phyloP scores from a whole-genome alignment of 2,113 vertebrate species.

The Cryptotis parvus region DNA sequence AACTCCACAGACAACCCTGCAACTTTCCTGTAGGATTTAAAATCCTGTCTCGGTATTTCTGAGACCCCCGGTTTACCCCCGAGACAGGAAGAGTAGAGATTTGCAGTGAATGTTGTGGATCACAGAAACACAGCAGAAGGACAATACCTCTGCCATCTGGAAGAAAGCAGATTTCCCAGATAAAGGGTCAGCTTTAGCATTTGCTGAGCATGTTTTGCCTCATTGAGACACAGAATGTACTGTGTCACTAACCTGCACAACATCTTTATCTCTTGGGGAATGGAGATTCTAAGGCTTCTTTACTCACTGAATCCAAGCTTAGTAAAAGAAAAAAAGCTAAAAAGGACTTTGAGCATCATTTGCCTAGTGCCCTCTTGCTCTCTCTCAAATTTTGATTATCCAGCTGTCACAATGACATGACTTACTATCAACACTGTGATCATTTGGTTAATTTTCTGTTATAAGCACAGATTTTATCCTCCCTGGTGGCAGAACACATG shows the following conservation, averaged over 20 bases:
- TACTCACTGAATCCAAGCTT: not conserved
- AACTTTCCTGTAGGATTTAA: not conserved
- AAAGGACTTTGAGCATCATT: rapidly evolving
- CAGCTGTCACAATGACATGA: not conserved
- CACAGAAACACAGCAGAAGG: not conserved
- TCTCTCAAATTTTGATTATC: not conserved
- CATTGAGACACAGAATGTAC: not conserved
- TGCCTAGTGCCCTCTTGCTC: not conserved
- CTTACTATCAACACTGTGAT: not conserved
- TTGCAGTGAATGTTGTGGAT: not conserved
- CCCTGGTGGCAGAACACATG: not conserved
- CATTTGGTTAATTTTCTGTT: not conserved
- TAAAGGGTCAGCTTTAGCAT: not conserved
- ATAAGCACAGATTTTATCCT: not conserved
- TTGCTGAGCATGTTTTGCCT: not conserved
- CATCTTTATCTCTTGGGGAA: rapidly evolving
- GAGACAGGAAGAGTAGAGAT: not conserved
- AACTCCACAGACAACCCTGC: no score
- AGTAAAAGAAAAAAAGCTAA: not conserved
- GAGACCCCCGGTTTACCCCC: no score
- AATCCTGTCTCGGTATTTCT: no score
- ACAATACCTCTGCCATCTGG: not conserved
- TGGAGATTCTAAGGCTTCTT: not conserved
- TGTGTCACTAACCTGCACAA: rapidly evolving
- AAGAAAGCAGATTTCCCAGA: not conserved